Evolutionary conservation across 2,888 invertebrate genomes (phyloP), one percentile per base, ranked within the genome.

Genomic region (Orchestes rusci): DNA sequence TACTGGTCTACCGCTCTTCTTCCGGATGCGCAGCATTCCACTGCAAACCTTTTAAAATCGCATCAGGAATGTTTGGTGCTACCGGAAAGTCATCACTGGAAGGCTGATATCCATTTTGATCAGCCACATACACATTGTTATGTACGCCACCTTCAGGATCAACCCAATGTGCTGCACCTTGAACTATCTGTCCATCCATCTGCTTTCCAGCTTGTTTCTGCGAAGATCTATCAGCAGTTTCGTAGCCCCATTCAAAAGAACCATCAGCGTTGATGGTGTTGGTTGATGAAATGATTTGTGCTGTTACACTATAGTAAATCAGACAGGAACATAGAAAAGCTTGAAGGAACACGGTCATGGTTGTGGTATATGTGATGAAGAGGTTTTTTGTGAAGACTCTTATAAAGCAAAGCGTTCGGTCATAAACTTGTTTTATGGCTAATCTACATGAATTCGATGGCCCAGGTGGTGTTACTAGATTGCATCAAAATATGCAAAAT

Each of bases 221-320:
- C 60, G 70, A 73, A 0, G 75, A 74, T 10, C 80, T 80, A 59
- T 79, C 76, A 3, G 70, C 74, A 4, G 74, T 69, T 64, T 78
- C 76, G 49, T 72, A 79, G 51, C 79, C 78, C 59, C 36, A 52
- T 39, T 29, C 34, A 29, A 48, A 47, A 16, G 32, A 41, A 49
- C 46, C 43, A 16, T 48, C 48, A 2, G 45, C 41, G 12, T 32
- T 33, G 27, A 23, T 23, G 27, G 8, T 23, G 27, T 23, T 5
- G 27, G 27, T 8, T n/a, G n/a, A n/a, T n/a, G n/a, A n/a, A n/a
- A n/a, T n/a, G n/a, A n/a, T n/a, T n/a, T n/a, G n/a, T n/a, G n/a
- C n/a, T n/a, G n/a, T n/a, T n/a, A n/a, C n/a, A n/a, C n/a, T n/a
- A n/a, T n/a, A n/a, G n/a, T n/a, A n/a, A n/a, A n/a, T n/a, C n/a